A percentile compares a stretch with the other conserved stretches of the same genome.
These are phyloP conservation scores for Bombus turneri DNA, from an alignment of 1,140 invertebrate species.

Conservation along the genomic window DNA sequence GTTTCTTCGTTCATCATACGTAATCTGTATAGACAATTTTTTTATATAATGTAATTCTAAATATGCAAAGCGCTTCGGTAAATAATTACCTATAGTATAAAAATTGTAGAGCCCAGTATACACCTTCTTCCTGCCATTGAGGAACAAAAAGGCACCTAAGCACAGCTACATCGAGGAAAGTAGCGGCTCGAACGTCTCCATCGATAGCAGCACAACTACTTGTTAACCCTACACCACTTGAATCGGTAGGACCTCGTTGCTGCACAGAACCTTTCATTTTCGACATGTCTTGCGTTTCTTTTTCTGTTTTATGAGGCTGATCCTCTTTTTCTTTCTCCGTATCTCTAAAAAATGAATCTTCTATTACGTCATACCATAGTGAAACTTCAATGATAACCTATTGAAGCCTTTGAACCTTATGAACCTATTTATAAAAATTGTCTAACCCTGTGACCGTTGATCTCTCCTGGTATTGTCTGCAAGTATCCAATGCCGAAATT, in stretches of 20 bases:
- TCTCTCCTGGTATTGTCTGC: conserved; percentile 74
- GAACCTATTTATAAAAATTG: not conserved
- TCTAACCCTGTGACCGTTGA: conserved; percentile 64
- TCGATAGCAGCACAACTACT: conserved; percentile 53
- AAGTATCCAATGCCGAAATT: conserved; percentile 79
- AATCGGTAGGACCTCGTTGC: conserved; percentile 63
- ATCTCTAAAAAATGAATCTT: not conserved
- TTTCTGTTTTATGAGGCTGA: conserved; percentile 64
- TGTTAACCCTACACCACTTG: conserved; percentile 59
- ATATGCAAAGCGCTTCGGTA: not conserved
- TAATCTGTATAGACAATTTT: conserved; percentile 83
- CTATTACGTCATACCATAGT: not conserved
- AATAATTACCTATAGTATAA: conserved; percentile 90
- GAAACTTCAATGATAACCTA: not conserved
- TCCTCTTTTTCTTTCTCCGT: conserved; percentile 67
- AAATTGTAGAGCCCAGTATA: conserved; percentile 98
- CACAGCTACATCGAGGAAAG: conserved; percentile 97
- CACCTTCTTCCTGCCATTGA: conserved; percentile 98
- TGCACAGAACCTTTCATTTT: conserved; percentile 59
- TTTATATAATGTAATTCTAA: not conserved
- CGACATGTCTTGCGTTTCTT: conserved; percentile 55
- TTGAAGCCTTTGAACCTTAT: too few species aligned
- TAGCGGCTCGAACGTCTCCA: conserved; percentile 91
- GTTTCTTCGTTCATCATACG: conserved; percentile 91
- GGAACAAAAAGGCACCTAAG: conserved; percentile 97